Base-by-base conservation (phyloP, 2,888 invertebrate genomes). In the Tanytarsus gracilentus region DNA sequence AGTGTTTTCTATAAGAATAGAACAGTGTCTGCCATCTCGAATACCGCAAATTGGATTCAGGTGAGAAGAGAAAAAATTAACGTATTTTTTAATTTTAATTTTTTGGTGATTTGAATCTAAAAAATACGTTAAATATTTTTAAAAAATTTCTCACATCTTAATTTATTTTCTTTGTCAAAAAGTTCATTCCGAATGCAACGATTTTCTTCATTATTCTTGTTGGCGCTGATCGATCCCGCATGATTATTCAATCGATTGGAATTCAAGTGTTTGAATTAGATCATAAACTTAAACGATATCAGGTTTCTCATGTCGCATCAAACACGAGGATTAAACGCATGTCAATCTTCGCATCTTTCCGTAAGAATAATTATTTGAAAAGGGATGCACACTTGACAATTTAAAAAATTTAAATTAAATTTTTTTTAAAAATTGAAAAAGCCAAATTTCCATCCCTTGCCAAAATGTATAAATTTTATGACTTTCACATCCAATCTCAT, bases 21-120 rank as follows among this genome's bases (percentile, higher is more conserved):
- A n/a, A 11, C 49, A n/a, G n/a, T 25, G 11, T 49, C 49, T n/a
- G 49, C 25, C 11, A 49, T 49, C 27, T 49, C 49, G 21, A 49
- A 49, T 9, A 49, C 49, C 16, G 49, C 49, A 26, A 49, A 49
- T 49, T 49, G 49, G 49, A 49, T 49, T 49, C 49, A 49, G 26
- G 49, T 49, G 9, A 26, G n/a, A n/a, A n/a, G n/a, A n/a, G n/a
- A 16, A 44, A 33, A 11, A 11, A 33, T 33, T 33, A 33, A 33
- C 9, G 33, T 5, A 11, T 33, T 33, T 11, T 3, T 39, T 39
- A 14, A 39, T 8, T 5, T 8, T 39, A 29, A 29, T 29, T 29
- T 29, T 29, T 9, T 7, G 29, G n/a, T n/a, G n/a, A n/a, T n/a
- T n/a, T n/a, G n/a, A n/a, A n/a, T n/a, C n/a, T n/a, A n/a, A n/a